Evolutionary conservation across 1,140 invertebrate genomes (phyloP).

Genomic region (Diorhabda sublineata): DNA sequence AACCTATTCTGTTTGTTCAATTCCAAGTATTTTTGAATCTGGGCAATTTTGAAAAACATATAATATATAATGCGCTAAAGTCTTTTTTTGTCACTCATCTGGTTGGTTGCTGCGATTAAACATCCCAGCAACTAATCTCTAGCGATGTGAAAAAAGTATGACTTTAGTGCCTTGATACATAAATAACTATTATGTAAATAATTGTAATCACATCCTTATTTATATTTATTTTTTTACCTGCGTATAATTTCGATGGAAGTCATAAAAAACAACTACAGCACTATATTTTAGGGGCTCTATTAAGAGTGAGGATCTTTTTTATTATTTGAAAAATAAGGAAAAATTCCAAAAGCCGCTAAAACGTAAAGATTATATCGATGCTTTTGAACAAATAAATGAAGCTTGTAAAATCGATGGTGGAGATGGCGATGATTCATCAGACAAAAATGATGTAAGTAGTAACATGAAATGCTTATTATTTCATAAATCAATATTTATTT

Average conservation of each 20-base stretch:
- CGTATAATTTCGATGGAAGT: not conserved
- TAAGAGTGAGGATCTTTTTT: conserved; percentile 45
- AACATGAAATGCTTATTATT: no score
- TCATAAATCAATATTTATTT: no score
- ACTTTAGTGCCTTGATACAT: no score
- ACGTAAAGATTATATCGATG: conserved; percentile 58
- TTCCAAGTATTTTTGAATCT: no score
- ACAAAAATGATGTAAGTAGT: conserved; percentile 2
- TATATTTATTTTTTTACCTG: conserved; percentile 1
- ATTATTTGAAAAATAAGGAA: conserved; percentile 54
- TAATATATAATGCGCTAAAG: no score
- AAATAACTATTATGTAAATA: no score
- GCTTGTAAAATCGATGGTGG: conserved; percentile 37
- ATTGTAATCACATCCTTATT: conserved; percentile 6
- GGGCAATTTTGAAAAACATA: no score
- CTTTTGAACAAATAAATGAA: conserved; percentile 46
- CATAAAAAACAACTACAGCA: not conserved
- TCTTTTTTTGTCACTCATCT: no score
- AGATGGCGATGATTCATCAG: conserved; percentile 31
- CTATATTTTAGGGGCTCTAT: conserved; percentile 41
- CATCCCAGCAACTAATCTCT: no score
- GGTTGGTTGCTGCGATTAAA: no score
- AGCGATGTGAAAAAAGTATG: no score
- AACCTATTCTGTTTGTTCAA: no score
- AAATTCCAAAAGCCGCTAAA: conserved; percentile 56